Conservation (phyloP, 2,113 vertebrate species). For the Pyxicephalus adspersus region DNA sequence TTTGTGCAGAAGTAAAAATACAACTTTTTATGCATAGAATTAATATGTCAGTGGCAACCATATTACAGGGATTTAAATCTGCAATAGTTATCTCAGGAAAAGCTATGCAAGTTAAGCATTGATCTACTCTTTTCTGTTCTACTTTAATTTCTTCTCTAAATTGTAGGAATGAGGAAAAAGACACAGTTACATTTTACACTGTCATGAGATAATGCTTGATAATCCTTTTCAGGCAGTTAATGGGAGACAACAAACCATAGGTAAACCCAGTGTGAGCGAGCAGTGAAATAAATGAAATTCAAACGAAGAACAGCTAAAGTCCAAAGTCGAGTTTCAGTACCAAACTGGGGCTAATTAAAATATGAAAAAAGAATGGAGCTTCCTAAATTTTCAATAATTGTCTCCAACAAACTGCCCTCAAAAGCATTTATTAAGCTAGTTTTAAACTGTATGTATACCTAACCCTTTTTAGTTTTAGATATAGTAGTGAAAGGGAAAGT, state of each 20-base stretch:
- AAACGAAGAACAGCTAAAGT: neutral
- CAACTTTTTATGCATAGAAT: no score
- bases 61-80: no score
- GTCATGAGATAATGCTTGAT: slow-evolving; percentile 16
- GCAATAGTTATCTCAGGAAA: neutral
- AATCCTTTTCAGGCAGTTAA: slow-evolving; percentile 22
- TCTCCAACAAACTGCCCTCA: no score
- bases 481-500: no score
- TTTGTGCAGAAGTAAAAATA: no score
- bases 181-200: neutral
- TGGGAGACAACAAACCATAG: neutral
- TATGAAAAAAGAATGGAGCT: neutral
- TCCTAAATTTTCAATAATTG: neutral
- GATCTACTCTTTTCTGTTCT: neutral
- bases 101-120: neutral
- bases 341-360: neutral
- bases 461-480: no score
- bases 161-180: neutral
- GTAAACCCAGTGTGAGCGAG: neutral
- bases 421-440: no score
- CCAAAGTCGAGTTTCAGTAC: neutral
- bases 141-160: neutral
- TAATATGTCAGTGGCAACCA: no score
- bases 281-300: neutral
- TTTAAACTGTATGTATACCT: no score